These are phyloP conservation scores for Coreoperca whiteheadi DNA, from an alignment of 2,113 vertebrate species.

Conservation along the genomic window DNA sequence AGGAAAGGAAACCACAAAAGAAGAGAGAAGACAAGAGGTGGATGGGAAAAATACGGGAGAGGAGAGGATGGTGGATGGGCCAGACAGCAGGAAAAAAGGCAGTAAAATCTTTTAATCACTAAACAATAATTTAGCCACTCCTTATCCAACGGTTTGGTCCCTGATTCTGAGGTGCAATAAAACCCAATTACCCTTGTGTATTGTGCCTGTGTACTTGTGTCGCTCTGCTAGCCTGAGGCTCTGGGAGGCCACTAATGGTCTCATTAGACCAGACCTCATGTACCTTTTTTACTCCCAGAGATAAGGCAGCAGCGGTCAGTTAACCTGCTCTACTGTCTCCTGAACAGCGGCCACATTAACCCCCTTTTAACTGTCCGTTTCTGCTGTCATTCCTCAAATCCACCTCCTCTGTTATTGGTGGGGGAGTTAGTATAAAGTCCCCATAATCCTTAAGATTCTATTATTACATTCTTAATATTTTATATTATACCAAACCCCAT, in stretches of 20 bases:
- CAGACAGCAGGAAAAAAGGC: slow-evolving; percentile 2
- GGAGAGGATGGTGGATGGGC: neutral
- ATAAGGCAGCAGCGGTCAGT: slow-evolving; percentile 36
- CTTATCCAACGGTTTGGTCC: slow-evolving; percentile 48
- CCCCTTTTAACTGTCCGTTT: neutral
- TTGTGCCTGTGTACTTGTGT: slow-evolving; percentile 47
- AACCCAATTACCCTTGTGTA: slow-evolving; percentile 48
- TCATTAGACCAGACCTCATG: slow-evolving; percentile 62
- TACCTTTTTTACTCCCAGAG: slow-evolving; percentile 40
- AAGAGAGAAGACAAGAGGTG: neutral
- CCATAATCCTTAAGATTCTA: neutral
- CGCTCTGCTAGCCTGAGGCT: slow-evolving; percentile 46
- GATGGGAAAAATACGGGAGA: neutral
- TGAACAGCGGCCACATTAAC: slow-evolving; percentile 20
- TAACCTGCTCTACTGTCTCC: slow-evolving; percentile 18
- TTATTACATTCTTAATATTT: neutral
- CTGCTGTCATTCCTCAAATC: slow-evolving; percentile 19
- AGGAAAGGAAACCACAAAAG: neutral
- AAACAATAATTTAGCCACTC: slow-evolving; percentile 57
- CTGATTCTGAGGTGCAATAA: slow-evolving; percentile 52
- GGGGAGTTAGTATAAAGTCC: neutral
- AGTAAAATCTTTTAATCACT: slow-evolving; percentile 49
- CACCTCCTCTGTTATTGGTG: neutral
- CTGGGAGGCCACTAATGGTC: slow-evolving; percentile 54
- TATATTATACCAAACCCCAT: neutral